Percentiles rank a stretch among this genome's conserved stretches.
phyloP scores from a whole-genome alignment of 2,113 vertebrate genomes.

The Scomber japonicus region DNA sequence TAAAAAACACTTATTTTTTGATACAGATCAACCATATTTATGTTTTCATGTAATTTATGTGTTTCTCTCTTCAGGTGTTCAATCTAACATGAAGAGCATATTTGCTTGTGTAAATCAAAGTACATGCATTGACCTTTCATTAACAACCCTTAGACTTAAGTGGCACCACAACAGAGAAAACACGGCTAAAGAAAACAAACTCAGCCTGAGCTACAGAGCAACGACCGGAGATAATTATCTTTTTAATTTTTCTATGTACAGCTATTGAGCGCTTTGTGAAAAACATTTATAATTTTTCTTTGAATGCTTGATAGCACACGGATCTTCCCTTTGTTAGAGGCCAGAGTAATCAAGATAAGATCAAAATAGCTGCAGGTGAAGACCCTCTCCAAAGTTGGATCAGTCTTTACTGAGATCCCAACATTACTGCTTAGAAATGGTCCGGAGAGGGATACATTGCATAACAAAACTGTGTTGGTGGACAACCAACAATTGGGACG shows the following conservation, averaged over 20 bases:
- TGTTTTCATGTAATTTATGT: background rate
- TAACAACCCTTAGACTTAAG: background rate
- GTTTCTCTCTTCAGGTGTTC: background rate
- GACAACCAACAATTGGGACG: background rate
- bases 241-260: constrained; percentile 14
- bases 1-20: background rate
- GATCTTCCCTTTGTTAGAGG: constrained; percentile 31
- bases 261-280: background rate
- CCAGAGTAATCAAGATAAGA: background rate
- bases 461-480: accelerated
- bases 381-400: background rate
- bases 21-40: background rate
- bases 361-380: background rate
- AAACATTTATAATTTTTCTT: background rate
- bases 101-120: constrained; percentile 26
- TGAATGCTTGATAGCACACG: accelerated
- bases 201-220: background rate
- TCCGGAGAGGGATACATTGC: background rate
- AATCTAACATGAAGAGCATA: background rate
- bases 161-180: background rate
- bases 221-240: background rate
- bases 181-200: background rate
- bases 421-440: constrained; percentile 15
- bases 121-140: constrained; percentile 11
- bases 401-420: background rate